These are phyloP conservation scores for Mirza zaza DNA, from an alignment of 2,113 vertebrate genomes.

Conservation along the genomic window DNA sequence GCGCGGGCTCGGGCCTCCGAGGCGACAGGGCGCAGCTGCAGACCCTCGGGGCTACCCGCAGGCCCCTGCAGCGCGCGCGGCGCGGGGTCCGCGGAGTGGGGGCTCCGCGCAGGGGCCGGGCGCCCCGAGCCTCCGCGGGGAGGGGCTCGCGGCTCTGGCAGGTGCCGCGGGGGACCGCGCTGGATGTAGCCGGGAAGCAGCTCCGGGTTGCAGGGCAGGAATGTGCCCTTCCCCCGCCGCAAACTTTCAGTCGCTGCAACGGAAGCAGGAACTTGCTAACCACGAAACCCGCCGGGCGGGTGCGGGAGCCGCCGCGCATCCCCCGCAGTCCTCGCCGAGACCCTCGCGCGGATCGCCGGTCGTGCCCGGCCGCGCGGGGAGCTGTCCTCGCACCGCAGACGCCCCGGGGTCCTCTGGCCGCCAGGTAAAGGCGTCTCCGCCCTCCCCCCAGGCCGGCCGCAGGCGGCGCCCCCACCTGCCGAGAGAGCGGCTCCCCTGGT, in stretches of 20 bases:
- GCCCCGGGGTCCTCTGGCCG: not conserved
- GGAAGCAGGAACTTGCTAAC: conserved; percentile 74
- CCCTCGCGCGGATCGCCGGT: not conserved
- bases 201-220: conserved; percentile 65
- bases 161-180: not conserved
- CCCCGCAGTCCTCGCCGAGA: not conserved
- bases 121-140: not conserved
- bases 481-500: not conserved
- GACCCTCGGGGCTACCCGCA: not conserved
- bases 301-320: not conserved
- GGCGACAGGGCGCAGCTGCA: not conserved
- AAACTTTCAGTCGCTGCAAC: conserved; percentile 54
- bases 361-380: not conserved
- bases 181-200: conserved; percentile 35
- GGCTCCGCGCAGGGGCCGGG: accelerated
- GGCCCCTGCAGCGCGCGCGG: not conserved
- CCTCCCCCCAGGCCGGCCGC: no score
- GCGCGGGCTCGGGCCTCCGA: not conserved
- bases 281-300: not conserved
- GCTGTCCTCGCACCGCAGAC: not conserved
- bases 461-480: not conserved
- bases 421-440: conserved; percentile 54
- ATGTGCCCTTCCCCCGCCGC: conserved; percentile 19
- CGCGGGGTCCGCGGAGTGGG: accelerated
- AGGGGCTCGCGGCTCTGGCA: no score